Evolutionary conservation across 2,797 vertebrate species (phyloP).

Genomic region (Spea hammondii): DNA sequence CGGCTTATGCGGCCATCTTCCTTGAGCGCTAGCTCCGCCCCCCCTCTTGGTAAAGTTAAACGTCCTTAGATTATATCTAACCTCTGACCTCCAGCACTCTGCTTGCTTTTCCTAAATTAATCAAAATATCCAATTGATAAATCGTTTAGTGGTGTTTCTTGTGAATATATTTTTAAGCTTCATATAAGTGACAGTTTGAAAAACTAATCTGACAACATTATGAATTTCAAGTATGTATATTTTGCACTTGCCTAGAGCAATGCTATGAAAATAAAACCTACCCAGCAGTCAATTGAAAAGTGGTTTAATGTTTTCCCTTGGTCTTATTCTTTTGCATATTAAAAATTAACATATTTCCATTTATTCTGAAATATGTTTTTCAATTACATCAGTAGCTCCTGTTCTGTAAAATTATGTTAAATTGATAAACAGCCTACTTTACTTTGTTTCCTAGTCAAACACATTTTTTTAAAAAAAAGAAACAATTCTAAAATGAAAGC

Average conservation of each 20-base stretch:
- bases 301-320: constrained; percentile 62
- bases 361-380: constrained; percentile 60
- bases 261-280: constrained; percentile 65
- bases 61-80: too few relatives aligned
- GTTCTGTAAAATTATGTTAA: constrained; percentile 56
- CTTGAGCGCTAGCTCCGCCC: too few relatives aligned
- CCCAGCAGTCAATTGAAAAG: constrained; percentile 59
- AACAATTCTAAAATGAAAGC: constrained; percentile 45
- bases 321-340: constrained; percentile 58
- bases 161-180: constrained; percentile 19
- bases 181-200: constrained; percentile 6
- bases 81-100: too few relatives aligned
- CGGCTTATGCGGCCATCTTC: too few relatives aligned
- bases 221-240: constrained; percentile 61
- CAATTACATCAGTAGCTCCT: constrained; percentile 58
- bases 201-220: constrained; percentile 41
- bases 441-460: constrained; percentile 26
- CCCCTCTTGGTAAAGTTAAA: too few relatives aligned
- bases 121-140: constrained; percentile 45
- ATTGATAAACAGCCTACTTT: constrained; percentile 56
- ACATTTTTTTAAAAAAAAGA: constrained; percentile 16
- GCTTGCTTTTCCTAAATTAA: neutral
- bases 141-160: constrained; percentile 62
- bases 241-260: constrained; percentile 58
- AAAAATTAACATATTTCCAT: constrained; percentile 58